Conservation (phyloP, 2,797 vertebrate species). For the Anguilla obscura region DNA sequence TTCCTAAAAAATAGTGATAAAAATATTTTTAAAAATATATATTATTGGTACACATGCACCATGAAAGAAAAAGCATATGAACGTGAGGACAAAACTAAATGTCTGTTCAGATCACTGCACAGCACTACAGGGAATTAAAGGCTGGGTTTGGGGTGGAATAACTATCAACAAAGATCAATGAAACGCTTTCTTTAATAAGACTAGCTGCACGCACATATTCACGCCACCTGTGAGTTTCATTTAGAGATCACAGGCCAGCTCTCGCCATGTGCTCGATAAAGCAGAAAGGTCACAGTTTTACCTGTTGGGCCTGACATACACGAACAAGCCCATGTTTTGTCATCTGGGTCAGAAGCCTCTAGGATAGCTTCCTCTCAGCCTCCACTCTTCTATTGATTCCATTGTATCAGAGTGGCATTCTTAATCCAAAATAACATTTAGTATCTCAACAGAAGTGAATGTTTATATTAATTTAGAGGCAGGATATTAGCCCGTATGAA, state of each 20-base stretch:
- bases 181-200: neutral
- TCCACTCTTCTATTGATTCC: slow-evolving; percentile 5
- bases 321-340: slow-evolving; percentile 21
- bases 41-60: neutral
- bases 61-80: neutral
- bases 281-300: slow-evolving; percentile 36
- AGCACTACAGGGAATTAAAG: neutral
- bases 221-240: slow-evolving; percentile 20
- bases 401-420: neutral
- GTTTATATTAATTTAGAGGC: neutral
- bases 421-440: neutral
- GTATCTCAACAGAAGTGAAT: neutral
- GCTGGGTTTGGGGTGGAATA: neutral
- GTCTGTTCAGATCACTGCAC: neutral
- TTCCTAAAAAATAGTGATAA: neutral
- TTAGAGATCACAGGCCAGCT: slow-evolving; percentile 29
- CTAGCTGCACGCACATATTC: neutral
- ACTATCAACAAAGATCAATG: neutral
- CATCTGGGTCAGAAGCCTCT: slow-evolving; percentile 2
- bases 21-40: neutral
- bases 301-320: slow-evolving; percentile 9
- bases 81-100: neutral
- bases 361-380: neutral
- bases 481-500: neutral
- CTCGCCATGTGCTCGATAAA: slow-evolving; percentile 8